phyloP scores from a whole-genome alignment of 1,140 invertebrate genomes.

The Metaphire vulgaris region DNA sequence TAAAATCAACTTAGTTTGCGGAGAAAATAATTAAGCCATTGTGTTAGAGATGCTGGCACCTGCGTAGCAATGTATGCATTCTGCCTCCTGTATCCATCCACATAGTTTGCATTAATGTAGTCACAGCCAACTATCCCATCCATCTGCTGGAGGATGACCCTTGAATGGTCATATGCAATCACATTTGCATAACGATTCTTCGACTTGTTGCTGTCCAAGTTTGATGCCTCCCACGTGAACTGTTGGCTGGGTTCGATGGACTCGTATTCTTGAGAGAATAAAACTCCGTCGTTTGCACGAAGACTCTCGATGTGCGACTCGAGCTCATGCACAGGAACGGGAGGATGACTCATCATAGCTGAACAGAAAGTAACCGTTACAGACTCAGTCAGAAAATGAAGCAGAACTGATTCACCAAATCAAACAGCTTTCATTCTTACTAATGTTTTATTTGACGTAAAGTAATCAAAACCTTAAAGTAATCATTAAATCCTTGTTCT shows the following conservation, averaged over 20 bases:
- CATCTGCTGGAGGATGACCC: slow-evolving; percentile 98
- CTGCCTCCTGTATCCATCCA: slow-evolving; percentile 51
- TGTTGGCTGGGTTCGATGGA: slow-evolving; percentile 98
- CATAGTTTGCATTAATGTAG: slow-evolving; percentile 88
- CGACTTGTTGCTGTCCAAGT: slow-evolving; percentile 92
- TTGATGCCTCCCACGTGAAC: slow-evolving; percentile 99
- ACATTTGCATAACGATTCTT: slow-evolving; percentile 99
- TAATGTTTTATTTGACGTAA: too few relatives aligned
- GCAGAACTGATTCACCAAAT: too few relatives aligned
- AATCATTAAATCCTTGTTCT: too few relatives aligned
- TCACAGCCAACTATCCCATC: slow-evolving; percentile 68
- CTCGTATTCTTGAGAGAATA: slow-evolving; percentile 66
- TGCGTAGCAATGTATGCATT: slow-evolving; percentile 54
- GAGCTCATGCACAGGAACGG: slow-evolving; percentile 88
- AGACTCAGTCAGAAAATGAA: too few relatives aligned
- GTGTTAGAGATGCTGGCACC: too few relatives aligned
- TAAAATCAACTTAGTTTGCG: too few relatives aligned
- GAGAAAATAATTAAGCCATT: too few relatives aligned
- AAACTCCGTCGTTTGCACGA: slow-evolving; percentile 91
- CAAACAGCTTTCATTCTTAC: too few relatives aligned
- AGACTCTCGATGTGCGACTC: slow-evolving; percentile 89
- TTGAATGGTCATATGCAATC: slow-evolving; percentile 68
- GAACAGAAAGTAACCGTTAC: too few relatives aligned
- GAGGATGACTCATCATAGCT: slow-evolving; percentile 69
- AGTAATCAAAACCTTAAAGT: too few relatives aligned